Conservation (phyloP, 2,888 invertebrate genomes). For the Volucella inflata region DNA sequence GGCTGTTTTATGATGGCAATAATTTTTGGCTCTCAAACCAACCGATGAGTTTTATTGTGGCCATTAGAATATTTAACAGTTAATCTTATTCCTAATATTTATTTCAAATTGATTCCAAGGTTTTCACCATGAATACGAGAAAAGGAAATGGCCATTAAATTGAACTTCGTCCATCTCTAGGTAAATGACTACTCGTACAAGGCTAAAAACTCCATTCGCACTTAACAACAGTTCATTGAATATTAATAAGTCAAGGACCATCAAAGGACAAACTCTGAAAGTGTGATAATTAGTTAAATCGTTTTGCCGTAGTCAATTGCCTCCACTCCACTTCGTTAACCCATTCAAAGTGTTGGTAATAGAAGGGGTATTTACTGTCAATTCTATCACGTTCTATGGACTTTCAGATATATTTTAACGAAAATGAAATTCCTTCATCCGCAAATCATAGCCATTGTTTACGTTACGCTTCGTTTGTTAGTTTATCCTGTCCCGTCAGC, state of each 20-base stretch:
- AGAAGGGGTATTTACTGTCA: neutral
- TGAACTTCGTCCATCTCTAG: neutral
- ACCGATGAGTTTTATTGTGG: conserved; percentile 14
- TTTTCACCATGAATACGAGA: conserved; percentile 29
- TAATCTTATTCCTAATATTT: conserved; percentile 52
- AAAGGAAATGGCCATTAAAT: conserved; percentile 10
- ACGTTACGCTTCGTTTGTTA: conserved; percentile 39
- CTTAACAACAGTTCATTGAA: conserved; percentile 45
- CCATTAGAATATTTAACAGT: conserved; percentile 31
- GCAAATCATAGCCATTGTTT: conserved; percentile 65
- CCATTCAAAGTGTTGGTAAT: neutral
- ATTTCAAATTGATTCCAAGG: conserved; percentile 35
- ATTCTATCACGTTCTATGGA: conserved; percentile 1
- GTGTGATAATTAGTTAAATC: conserved; percentile 64
- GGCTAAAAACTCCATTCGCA: neutral
- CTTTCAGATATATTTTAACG: conserved; percentile 25
- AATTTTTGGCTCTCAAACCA: conserved; percentile 11
- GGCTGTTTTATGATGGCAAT: conserved; percentile 35
- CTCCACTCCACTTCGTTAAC: conserved; percentile 9
- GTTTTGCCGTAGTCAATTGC: conserved; percentile 48
- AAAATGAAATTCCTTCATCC: conserved; percentile 54
- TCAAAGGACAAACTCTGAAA: conserved; percentile 23
- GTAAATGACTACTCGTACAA: conserved; percentile 3
- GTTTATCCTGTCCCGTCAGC: conserved; percentile 10
- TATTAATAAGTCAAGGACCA: conserved; percentile 56